These are phyloP conservation scores for Harpagifer antarcticus DNA, from an alignment of 2,797 vertebrate genomes.

Conservation along the genomic window DNA sequence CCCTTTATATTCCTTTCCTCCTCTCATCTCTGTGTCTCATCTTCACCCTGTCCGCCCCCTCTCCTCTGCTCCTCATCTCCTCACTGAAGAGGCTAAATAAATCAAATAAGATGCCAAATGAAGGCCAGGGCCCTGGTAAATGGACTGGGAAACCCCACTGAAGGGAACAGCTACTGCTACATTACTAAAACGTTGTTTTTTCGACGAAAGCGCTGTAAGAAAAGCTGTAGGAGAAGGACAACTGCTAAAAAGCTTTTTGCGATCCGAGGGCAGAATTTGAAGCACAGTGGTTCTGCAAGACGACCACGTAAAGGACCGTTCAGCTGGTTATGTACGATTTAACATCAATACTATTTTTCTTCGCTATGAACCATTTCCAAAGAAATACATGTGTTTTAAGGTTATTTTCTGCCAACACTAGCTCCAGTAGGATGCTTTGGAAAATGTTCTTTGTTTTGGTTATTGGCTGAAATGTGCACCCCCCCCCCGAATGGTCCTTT, in stretches of 20 bases:
- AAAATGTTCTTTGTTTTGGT: conserved; percentile 11
- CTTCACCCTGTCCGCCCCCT: conserved; percentile 24
- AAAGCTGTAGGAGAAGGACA: background rate
- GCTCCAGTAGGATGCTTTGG: conserved; percentile 29
- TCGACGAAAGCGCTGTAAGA: conserved; percentile 25
- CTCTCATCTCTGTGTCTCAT: conserved; percentile 60
- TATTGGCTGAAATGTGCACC: conserved; percentile 43
- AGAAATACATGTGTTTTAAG: conserved; percentile 11
- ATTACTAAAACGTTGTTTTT: background rate
- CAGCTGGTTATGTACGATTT: conserved; percentile 41
- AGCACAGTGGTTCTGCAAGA: conserved; percentile 25
- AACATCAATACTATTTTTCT: conserved; percentile 9
- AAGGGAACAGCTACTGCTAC: conserved; percentile 38
- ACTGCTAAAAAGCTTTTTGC: conserved; percentile 13
- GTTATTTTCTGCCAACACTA: background rate
- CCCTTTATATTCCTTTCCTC: conserved; percentile 55
- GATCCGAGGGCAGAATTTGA: conserved; percentile 7
- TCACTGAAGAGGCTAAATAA: conserved; percentile 53
- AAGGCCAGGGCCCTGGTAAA: conserved; percentile 36
- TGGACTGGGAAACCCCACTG: conserved; percentile 43
- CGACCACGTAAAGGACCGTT: conserved; percentile 32
- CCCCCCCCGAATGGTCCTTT: conserved; percentile 39
- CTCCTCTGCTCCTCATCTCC: conserved; percentile 38
- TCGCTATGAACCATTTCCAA: conserved; percentile 8
- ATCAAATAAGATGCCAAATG: conserved; percentile 69